These are phyloP conservation scores for Scelioninae gen. 2 DNA, from an alignment of 2,888 invertebrate species.

Conservation along the genomic window DNA sequence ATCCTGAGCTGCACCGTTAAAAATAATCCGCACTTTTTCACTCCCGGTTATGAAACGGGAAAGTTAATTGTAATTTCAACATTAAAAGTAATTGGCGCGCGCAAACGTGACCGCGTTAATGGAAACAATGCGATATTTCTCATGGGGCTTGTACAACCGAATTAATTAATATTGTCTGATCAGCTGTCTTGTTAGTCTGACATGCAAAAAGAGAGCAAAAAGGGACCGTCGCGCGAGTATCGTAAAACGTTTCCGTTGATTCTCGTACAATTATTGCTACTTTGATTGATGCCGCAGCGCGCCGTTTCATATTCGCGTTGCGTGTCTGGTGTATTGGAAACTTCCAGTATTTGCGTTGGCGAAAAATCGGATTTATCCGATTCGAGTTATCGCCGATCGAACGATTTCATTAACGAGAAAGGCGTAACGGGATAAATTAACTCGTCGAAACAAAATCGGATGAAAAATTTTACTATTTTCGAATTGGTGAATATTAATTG, in stretches of 20 bases:
- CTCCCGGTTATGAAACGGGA: not conserved
- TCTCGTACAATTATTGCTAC: constrained; percentile 5
- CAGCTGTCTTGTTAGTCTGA: constrained; percentile 4
- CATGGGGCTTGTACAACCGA: not conserved
- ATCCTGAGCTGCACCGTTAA: too few species aligned
- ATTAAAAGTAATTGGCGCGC: constrained; percentile 2
- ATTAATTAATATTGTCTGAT: constrained; percentile 9
- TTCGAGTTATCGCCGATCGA: not conserved
- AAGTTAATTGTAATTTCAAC: constrained; percentile 19
- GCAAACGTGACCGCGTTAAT: constrained; percentile 5
- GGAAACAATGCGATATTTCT: constrained; percentile 8
- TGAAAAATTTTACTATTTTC: too few species aligned
- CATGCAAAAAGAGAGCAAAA: too few species aligned
- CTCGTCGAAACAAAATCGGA: too few species aligned
- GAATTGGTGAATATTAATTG: too few species aligned
- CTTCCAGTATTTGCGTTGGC: constrained; percentile 11
- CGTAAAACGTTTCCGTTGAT: constrained; percentile 5
- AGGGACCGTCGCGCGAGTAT: not conserved
- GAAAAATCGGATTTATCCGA: constrained; percentile 12
- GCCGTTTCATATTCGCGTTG: constrained; percentile 3
- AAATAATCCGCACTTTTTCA: constrained; percentile 4
- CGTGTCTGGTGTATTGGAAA: constrained; percentile 10
- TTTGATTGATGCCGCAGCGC: constrained; percentile 11
- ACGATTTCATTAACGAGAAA: constrained; percentile 8
- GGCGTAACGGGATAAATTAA: too few species aligned